These are phyloP conservation scores for Xylophagus ater DNA, from an alignment of 2,888 invertebrate genomes.

Conservation along the genomic window DNA sequence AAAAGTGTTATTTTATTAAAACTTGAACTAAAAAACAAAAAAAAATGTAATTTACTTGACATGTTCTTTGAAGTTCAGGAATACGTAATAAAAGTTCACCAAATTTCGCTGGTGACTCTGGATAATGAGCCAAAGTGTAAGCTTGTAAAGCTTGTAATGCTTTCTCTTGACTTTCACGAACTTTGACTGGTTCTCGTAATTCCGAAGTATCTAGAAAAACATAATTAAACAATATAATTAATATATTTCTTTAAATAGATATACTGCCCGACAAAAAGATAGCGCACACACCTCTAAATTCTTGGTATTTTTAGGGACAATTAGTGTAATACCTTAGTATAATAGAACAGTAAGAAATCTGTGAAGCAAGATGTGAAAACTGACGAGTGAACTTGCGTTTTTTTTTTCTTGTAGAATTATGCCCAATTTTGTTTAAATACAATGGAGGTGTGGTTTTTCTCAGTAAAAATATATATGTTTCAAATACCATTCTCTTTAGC, in stretches of 20 bases:
- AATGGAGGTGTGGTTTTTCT: too few relatives aligned
- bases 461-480: too few relatives aligned
- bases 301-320: too few relatives aligned
- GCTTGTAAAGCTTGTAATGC: constrained; percentile 84
- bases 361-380: too few relatives aligned
- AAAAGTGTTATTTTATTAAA: constrained; percentile 22
- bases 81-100: constrained; percentile 86
- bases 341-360: too few relatives aligned
- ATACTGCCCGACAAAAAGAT: too few relatives aligned
- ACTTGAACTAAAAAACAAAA: not conserved
- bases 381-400: too few relatives aligned
- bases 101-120: constrained; percentile 87
- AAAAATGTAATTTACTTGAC: constrained; percentile 52
- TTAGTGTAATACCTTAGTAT: too few relatives aligned
- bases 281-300: too few relatives aligned
- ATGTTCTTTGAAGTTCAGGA: constrained; percentile 89
- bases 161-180: constrained; percentile 87
- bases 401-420: too few relatives aligned
- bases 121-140: constrained; percentile 82
- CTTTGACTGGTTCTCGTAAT: constrained; percentile 85
- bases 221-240: not conserved
- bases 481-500: too few relatives aligned
- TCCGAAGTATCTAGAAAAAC: constrained; percentile 69
- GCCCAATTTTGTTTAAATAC: too few relatives aligned
- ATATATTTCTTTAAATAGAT: not conserved